Base-by-base conservation (phyloP, 2,797 vertebrate genomes). In the Chrysocyon brachyurus region DNA sequence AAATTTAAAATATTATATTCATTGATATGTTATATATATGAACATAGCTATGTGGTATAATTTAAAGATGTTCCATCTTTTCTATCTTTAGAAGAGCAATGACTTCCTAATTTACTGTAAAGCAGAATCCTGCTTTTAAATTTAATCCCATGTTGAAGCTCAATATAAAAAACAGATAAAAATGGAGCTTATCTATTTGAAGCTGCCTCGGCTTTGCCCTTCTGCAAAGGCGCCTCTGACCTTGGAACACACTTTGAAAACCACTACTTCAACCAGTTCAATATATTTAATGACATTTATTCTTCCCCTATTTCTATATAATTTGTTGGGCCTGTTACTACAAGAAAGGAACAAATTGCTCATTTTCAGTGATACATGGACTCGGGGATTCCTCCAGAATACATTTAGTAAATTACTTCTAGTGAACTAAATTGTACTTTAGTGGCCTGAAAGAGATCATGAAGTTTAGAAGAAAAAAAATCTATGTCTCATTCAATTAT, bases 271-370 rank as follows among this genome's bases (percentile, higher is more conserved):
- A 95, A 63, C 31, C 66, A 79, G 68, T 59, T 93, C 92, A 73
- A 64, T 93, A 84, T 59, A 84, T 63, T 95, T 96, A 96, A 90
- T 95, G 63, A 95, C 61, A 95, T 96, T 96, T 82, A 87, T 93
- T 96, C 6, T 95, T 78, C 49, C 15, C 17, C 36, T 84, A 64
- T 93, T 91, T 95, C 87, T 96, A 61, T 82, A 63, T 79, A 86
- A 97, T 96, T 83, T 93, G 83, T 92, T 91, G 79, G 63, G 33
- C 8, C 26, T 93, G 57, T 78, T 96, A 79, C n/a, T 86, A 91
- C 33, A 91, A 90, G 31, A 90, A 84, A 91, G 64, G 17, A 87
- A 82, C 21, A 95, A 89, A 95, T 63, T 83, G 81, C 52, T 87
- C 52, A 70, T 96, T 96, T 96, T 94, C 73, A 78, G 84, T 57